Evolutionary conservation across 30 jellyfish, hydroid and myxozoan species (phyloP).

Genomic region (Rhopilema esculentum): DNA sequence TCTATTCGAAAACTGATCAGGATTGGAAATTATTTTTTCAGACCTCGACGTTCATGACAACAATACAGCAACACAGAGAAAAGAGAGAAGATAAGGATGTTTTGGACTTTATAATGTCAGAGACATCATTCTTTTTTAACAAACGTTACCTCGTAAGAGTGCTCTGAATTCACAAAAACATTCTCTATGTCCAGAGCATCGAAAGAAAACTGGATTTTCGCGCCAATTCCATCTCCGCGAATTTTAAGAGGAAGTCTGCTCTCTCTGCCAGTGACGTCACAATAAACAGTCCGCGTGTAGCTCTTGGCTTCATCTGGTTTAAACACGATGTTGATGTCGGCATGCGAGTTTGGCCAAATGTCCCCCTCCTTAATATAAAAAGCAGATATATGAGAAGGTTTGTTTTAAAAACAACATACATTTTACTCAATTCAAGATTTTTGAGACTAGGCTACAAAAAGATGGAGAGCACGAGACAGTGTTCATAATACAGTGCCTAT

Average conservation of each 20-base stretch:
- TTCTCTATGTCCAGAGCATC: conserved; percentile 92
- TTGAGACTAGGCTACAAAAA: no score
- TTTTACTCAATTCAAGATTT: no score
- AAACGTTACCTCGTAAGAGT: conserved; percentile 99
- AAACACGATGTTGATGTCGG: conserved; percentile 84
- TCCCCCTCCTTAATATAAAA: conserved; percentile 90
- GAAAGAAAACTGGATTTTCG: conserved; percentile 81
- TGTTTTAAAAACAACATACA: no score
- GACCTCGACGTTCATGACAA: no score
- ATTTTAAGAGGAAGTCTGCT: conserved; percentile 88
- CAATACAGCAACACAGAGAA: no score
- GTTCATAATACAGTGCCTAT: no score
- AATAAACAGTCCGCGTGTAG: conserved; percentile 82
- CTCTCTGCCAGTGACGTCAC: conserved; percentile 98
- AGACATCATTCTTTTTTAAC: no score
- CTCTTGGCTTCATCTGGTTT: conserved; percentile 93
- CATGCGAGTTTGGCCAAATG: conserved; percentile 96
- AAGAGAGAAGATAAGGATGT: no score
- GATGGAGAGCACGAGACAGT: no score
- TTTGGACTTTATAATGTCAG: no score
- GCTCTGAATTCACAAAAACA: conserved; percentile 88
- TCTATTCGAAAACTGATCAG: no score
- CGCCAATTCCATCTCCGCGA: conserved; percentile 97
- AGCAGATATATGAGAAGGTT: neutral
- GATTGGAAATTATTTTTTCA: no score